Percentiles rank a stretch among this genome's conserved stretches.
Evolutionary conservation across 2,797 vertebrate species (phyloP).

Genomic region (Psittacula echo): DNA sequence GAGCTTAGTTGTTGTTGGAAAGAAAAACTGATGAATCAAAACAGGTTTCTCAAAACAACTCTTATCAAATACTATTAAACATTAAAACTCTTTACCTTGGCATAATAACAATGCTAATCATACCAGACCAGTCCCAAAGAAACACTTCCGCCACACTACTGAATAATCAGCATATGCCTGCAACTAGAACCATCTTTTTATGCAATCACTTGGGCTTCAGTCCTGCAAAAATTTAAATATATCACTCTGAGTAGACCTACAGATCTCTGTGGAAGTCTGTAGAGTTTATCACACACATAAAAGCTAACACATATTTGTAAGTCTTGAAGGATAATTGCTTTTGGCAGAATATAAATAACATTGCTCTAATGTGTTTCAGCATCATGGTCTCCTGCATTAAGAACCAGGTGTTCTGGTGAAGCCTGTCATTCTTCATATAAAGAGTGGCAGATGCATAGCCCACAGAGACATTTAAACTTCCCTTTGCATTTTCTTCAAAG

Average conservation of each 20-base stretch:
- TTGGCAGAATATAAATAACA: conserved; percentile 67
- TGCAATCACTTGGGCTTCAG: conserved; percentile 52
- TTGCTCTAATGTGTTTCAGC: conserved; percentile 50
- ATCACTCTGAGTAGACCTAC: conserved; percentile 50
- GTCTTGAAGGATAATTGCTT: conserved; percentile 57
- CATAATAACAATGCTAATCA: neutral
- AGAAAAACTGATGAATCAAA: neutral
- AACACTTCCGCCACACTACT: neutral
- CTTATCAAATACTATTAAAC: conserved; percentile 4
- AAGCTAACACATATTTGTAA: conserved; percentile 47
- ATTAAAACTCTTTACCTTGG: neutral
- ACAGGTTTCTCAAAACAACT: neutral
- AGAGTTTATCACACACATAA: conserved; percentile 53
- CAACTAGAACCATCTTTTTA: conserved; percentile 49
- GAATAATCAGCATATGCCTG: conserved; percentile 45
- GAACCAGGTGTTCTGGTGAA: conserved; percentile 57
- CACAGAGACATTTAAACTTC: conserved; percentile 56
- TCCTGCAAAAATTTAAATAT: conserved; percentile 64
- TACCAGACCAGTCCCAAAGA: conserved; percentile 22
- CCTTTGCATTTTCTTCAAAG: conserved; percentile 50
- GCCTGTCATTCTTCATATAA: conserved; percentile 59
- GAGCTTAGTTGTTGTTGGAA: neutral
- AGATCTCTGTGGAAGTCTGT: conserved; percentile 44
- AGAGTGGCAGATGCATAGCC: conserved; percentile 56
- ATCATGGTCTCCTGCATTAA: conserved; percentile 47